A percentile compares a stretch with the other conserved stretches of the same genome.
Evolutionary conservation across 2,113 vertebrate species (phyloP).

Genomic region (Scytalopus superciliaris): DNA sequence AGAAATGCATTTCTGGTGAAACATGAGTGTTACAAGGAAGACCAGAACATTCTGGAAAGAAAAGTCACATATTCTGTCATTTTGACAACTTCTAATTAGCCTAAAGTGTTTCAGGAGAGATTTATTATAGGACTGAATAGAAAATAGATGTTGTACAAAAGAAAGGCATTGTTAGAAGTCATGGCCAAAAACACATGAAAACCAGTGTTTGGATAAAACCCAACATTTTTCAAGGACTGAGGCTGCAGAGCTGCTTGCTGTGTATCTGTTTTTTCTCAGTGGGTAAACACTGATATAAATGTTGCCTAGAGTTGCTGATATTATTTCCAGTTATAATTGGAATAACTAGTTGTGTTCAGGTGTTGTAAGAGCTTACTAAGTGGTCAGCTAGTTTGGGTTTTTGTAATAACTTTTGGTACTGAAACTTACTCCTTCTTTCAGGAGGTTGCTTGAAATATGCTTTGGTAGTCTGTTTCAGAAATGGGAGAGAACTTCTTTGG

Average conservation of each 20-base stretch:
- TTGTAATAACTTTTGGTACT: neutral
- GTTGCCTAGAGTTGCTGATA: neutral
- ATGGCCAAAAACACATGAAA: neutral
- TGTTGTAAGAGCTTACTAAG: neutral
- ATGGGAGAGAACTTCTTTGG: neutral
- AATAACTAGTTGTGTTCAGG: neutral
- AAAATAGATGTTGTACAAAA: neutral
- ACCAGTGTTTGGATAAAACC: neutral
- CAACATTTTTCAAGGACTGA: neutral
- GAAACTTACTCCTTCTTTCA: neutral
- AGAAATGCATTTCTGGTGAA: neutral
- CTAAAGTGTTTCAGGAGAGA: neutral
- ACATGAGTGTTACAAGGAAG: neutral
- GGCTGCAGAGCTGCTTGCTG: neutral
- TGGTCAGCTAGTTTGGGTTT: neutral
- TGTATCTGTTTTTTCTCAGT: neutral
- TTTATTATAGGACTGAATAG: neutral
- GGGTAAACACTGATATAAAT: neutral
- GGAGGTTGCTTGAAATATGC: neutral
- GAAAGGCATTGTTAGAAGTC: constrained; percentile 15
- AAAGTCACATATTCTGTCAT: neutral
- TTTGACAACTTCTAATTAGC: neutral
- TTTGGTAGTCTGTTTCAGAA: neutral
- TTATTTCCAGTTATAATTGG: neutral
- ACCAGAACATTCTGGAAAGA: constrained; percentile 8